Evolutionary conservation across 2,113 vertebrate genomes (phyloP).

Genomic region (Protobothrops mucrosquamatus): DNA sequence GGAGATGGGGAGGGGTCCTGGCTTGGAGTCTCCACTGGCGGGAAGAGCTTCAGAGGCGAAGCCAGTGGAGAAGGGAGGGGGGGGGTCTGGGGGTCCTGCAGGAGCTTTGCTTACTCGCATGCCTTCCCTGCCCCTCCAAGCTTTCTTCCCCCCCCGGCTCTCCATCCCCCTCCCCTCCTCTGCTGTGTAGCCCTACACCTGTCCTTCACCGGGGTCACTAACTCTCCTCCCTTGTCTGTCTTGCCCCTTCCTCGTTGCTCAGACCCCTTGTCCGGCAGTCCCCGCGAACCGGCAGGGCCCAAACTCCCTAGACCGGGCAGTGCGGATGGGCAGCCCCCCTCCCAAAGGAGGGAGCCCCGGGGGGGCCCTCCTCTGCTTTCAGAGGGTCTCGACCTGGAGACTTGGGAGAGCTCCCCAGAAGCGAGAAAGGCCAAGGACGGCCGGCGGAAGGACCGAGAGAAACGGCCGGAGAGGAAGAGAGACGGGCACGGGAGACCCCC

Average conservation of each 20-base stretch:
- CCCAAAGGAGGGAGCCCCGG: constrained; percentile 38
- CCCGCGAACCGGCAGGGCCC: constrained; percentile 62
- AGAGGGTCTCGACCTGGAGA: not conserved
- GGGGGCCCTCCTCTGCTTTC: not conserved
- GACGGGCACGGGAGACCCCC: constrained; percentile 2
- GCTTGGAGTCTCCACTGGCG: not conserved
- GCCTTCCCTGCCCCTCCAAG: not conserved
- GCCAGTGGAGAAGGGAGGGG: not conserved
- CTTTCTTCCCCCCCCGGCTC: not conserved
- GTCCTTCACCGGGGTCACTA: constrained; percentile 57
- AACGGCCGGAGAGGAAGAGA: constrained; percentile 9
- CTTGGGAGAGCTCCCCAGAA: not conserved
- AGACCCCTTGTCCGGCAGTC: constrained; percentile 72
- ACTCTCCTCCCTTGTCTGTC: constrained; percentile 60
- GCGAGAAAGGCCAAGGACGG: not conserved
- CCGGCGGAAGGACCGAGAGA: not conserved
- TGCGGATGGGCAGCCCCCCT: constrained; percentile 18
- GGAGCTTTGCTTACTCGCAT: not conserved
- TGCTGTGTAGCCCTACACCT: fast-evolving
- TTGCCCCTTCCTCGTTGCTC: constrained; percentile 48
- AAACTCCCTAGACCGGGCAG: constrained; percentile 36
- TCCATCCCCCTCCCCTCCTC: not conserved
- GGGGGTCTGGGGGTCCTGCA: no score
- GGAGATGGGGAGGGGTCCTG: not conserved
- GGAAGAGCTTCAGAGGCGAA: not conserved